Conservation (phyloP, 2,797 vertebrate species). For the Catostomus latipinnis region DNA sequence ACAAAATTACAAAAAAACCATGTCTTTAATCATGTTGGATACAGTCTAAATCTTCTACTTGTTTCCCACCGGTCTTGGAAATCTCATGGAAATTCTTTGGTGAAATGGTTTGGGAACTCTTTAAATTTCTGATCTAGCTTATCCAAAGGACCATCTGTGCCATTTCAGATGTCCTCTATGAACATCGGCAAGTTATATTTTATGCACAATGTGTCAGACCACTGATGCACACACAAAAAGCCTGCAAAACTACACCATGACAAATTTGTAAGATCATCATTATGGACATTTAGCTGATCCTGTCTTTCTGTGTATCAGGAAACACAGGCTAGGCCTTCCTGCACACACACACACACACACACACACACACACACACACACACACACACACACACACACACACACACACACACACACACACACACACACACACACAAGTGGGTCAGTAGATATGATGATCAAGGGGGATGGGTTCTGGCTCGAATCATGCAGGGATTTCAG, state of each 20-base stretch:
- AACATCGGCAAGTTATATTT: conserved; percentile 4
- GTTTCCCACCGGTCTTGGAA: too few species aligned
- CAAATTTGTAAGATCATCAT: conserved; percentile 70
- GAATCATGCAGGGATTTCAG: conserved; percentile 67
- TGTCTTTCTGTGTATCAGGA: conserved; percentile 69
- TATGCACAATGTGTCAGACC: conserved; percentile 21
- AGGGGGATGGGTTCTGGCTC: conserved; percentile 57
- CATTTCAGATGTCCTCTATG: conserved; percentile 9
- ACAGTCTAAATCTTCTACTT: not conserved
- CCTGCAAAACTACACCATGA: conserved; percentile 63
- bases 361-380: conserved; percentile 12
- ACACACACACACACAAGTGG: conserved; percentile 2
- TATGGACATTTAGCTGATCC: conserved; percentile 77
- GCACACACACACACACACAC: conserved; percentile 8
- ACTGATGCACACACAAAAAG: conserved; percentile 19
- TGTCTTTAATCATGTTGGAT: not conserved
- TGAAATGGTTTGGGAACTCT: too few species aligned
- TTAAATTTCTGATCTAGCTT: too few species aligned
- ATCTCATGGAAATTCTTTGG: too few species aligned
- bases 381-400: conserved; percentile 10
- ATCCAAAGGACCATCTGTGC: not conserved
- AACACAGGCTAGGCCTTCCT: conserved; percentile 3
- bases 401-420: conserved; percentile 4
- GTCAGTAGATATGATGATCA: conserved; percentile 3
- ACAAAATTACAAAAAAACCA: too few species aligned